Evolutionary conservation across 2,797 vertebrate genomes (phyloP), one percentile per base, ranked within the genome.

Genomic region (Sebastiscus albofasciatus): DNA sequence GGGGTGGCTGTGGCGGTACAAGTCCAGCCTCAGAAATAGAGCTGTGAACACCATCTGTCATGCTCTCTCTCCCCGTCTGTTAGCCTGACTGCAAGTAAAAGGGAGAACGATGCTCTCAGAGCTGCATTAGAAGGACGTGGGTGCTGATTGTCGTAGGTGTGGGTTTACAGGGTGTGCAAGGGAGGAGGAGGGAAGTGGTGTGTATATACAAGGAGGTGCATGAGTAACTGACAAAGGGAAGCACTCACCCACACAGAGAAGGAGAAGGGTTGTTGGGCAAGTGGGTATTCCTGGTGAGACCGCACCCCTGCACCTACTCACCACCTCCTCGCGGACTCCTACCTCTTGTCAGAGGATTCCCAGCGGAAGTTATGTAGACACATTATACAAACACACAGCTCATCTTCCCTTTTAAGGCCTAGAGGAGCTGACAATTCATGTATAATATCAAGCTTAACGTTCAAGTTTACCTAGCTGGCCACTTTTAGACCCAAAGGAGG

Each of bases 1-100:
- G 80, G 86, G 93, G 86, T 74, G 87, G 88, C 86, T 93, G 93
- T 93, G 92, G 95, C 92, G 89, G 94, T 96, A 95, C 94, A 96
- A 95, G 96, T 96, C 96, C 96, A 96, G 95, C 93, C 95, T 96
- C 95, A 96, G 96, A 96, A 96, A 96, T 96, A 96, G 96, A 96
- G 96, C 95, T 96, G 96, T 96, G 95, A 96, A 96, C 95, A 96
- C 96, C 95, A 96, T 96, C 96, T 96, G 95, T 96, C 95, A 94
- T 94, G 93, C 95, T 95, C 94, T 94, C 95, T 95, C 94, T 95
- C 93, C 93, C 95, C 96, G 94, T 96, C 95, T 96, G 95, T 95
- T 96, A 94, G 94, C 94, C 94, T 93, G 94, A 95, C 94, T 94
- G 95, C 90, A 93, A 94, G 93, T 90, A 91, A 91, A 91, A 93